Evolutionary conservation across 2,797 vertebrate genomes (phyloP), one percentile per base, ranked within the genome.

Genomic region (Peromyscus nudipes): DNA sequence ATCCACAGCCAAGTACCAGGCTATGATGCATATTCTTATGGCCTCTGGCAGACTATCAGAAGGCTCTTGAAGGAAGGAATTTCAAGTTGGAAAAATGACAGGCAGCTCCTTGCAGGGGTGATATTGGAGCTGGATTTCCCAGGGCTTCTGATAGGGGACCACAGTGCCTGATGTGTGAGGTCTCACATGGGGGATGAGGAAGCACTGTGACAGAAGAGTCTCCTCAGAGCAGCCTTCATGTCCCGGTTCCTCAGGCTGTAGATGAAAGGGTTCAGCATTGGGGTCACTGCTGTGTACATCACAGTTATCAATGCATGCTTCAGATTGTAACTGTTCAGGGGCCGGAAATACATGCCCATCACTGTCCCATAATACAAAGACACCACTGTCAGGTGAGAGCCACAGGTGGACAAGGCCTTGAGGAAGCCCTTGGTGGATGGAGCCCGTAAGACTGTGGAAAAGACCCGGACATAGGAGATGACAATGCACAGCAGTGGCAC

Each of bases 331-430:
- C 83, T 97, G n/a, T 79, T 81, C n/a, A 96, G 94, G 43, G 98
- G 97, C 31, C 83, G 65, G 91, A 98, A 96, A 64, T 98, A 98
- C 97, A 91, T 97, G 64, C 96, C 97, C 95, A 98, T 98, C 57
- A 98, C 95, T 5, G 98, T 98, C 8, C 98, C 98, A 55, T 98
- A 98, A 77, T 98, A 98, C 91, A 98, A 62, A 81, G 92, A 97
- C 21, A 98, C 97, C 67, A 97, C 96, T 1, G 95, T 98, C n/a
- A 98, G 86, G 43, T 98, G 97, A 40, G 98, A 97, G 0, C 97
- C 97, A 75, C 98, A 98, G 46, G 98, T 97, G 11, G 97, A 97
- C 62, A 98, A 95, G n/a, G 97, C 96, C 80, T 91, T 98, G 57
- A 23, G 43, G 29, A 96, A 1, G 0, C 96, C 85, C 11, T 96